Evolutionary conservation across 1,140 invertebrate species (phyloP).

Genomic region (Oreohelix idahoensis): DNA sequence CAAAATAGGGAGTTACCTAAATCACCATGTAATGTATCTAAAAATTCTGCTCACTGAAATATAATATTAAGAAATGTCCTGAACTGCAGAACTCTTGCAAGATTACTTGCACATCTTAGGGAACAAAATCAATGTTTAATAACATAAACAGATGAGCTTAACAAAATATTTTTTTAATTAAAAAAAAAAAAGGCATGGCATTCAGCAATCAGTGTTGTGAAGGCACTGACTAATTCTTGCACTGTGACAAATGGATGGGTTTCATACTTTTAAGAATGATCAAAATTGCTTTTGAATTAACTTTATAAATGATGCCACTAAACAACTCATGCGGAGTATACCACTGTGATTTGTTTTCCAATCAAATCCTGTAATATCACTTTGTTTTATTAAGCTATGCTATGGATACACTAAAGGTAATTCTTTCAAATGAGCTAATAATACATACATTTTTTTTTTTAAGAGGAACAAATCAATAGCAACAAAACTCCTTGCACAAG

Average conservation of each 20-base stretch:
- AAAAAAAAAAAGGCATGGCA: conserved; percentile 12
- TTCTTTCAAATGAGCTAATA: no score
- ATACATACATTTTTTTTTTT: no score
- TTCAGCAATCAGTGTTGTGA: not conserved
- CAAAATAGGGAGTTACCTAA: no score
- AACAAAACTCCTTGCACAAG: no score
- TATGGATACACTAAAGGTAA: no score
- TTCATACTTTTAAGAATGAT: not conserved
- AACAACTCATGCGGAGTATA: not conserved
- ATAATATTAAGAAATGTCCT: no score
- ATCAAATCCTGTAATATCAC: not conserved
- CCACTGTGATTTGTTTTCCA: not conserved
- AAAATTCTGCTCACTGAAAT: no score
- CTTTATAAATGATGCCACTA: not conserved
- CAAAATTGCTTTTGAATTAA: not conserved
- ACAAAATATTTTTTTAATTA: conserved; percentile 6
- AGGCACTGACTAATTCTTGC: not conserved
- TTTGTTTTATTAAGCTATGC: not conserved
- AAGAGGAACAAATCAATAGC: no score
- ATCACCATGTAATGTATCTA: no score
- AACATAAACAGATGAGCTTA: conserved; percentile 2
- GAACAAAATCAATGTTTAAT: not conserved
- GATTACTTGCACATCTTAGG: conserved; percentile 32
- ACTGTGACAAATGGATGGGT: not conserved
- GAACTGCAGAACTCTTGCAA: not conserved